A percentile compares a stretch with the other conserved stretches of the same genome.
phyloP scores from a whole-genome alignment of 2,797 vertebrate species.

The Acestrorhynchus altus region DNA sequence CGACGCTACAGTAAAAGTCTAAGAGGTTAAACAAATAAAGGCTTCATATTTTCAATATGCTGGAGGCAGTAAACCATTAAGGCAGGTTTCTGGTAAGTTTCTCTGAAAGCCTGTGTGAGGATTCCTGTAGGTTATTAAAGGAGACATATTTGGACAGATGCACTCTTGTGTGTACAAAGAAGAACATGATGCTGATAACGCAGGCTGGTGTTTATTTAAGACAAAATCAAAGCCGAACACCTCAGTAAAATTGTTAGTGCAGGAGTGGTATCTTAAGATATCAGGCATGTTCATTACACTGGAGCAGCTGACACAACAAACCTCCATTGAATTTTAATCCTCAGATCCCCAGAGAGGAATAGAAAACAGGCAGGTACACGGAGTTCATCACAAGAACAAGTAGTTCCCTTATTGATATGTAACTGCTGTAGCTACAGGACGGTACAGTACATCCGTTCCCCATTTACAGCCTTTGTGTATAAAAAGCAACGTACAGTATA shows the following conservation, averaged over 20 bases:
- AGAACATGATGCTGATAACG: background rate
- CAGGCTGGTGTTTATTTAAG: background rate
- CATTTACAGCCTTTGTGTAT: too few relatives aligned
- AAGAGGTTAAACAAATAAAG: slow-evolving; percentile 21
- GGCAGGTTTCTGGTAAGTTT: background rate
- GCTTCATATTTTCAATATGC: background rate
- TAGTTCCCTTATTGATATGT: background rate
- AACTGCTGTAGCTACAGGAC: background rate
- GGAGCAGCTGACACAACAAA: slow-evolving; percentile 15
- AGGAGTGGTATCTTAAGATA: slow-evolving; percentile 10
- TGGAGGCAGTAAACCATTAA: background rate
- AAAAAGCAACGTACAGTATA: too few relatives aligned
- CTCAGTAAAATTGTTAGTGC: slow-evolving; percentile 1
- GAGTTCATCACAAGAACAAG: background rate
- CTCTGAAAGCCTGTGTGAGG: background rate
- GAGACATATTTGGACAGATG: background rate
- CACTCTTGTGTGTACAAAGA: background rate
- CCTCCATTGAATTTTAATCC: slow-evolving; percentile 24
- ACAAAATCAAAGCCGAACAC: slow-evolving; percentile 7
- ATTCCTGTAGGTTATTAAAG: slow-evolving; percentile 6
- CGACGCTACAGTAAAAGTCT: background rate
- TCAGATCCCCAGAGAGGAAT: slow-evolving; percentile 10
- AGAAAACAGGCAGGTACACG: background rate
- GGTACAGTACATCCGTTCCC: too few relatives aligned
- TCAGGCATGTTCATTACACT: slow-evolving; percentile 9